A percentile compares a stretch with the other conserved stretches of the same genome.
phyloP scores from a whole-genome alignment of 1,140 invertebrate species.

The Ladona fulva region DNA sequence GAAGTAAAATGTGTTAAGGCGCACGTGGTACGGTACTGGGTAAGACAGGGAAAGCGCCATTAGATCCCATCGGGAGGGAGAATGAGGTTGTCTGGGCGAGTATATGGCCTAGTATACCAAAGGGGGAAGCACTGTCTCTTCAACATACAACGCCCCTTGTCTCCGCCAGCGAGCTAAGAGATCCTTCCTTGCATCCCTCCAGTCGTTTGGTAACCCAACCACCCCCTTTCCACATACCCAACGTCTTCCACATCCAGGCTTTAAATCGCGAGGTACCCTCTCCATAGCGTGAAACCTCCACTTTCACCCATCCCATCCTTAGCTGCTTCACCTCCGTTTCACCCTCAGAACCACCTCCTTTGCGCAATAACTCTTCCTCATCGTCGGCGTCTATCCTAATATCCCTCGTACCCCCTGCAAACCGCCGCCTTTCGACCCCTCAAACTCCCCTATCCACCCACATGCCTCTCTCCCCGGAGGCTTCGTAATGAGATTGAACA shows the following conservation, averaged over 20 bases:
- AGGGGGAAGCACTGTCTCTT: not conserved
- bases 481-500: conserved; percentile 7
- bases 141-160: not conserved
- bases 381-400: conserved; percentile 5
- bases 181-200: not conserved
- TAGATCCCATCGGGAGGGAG: not conserved
- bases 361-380: conserved; percentile 3
- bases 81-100: conserved; percentile 6
- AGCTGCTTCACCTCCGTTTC: not conserved
- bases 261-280: not conserved
- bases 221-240: not conserved
- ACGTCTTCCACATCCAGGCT: not conserved
- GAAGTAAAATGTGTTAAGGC: no score
- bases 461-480: not conserved
- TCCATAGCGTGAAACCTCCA: not conserved
- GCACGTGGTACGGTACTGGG: no score
- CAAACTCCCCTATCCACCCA: not conserved
- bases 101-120: not conserved
- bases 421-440: not conserved
- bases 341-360: not conserved
- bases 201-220: not conserved
- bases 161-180: conserved; percentile 3
- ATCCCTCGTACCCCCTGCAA: not conserved
- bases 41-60: not conserved
- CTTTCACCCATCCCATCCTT: not conserved